Evolutionary conservation across 2,888 invertebrate species (phyloP), one percentile per base, ranked within the genome.

Genomic region (Pyrrhosoma nymphula): DNA sequence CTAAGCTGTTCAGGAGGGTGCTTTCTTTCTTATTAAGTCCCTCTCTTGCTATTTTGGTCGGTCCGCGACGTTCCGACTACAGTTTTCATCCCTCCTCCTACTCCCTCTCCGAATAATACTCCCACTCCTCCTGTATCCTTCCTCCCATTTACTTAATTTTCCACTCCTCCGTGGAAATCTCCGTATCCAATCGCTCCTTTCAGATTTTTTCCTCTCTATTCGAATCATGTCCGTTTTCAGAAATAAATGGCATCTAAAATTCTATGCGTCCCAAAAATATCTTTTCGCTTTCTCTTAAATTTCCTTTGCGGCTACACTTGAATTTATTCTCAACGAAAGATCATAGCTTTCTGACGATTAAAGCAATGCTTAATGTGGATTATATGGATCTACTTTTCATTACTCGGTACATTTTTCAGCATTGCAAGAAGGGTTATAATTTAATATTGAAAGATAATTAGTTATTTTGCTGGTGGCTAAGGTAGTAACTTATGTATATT

Each of bases 141-240:
- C 89, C n/a, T 88, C 88, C 89, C 89, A 26, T 56, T 89, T 23
- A 47, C 47, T 89, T 89, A n/a, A 89, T n/a, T 56, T 82, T 89
- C 89, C 89, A n/a, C 55, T 47, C 55, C 89, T 55, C 47, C 26
- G 14, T 6, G 35, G 82, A 35, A 82, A 35, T 82, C 82, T 82
- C 56, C 89, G 56, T 89, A 89, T 56, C 89, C n/a, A 89, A 89
- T 89, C 56, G 89, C 55, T n/a, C 47, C 23, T 56, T 56, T 56
- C n/a, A 56, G 89, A 55, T 56, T 56, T 89, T n/a, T 56, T 89
- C 47, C 89, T 0, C 26, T 10, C 10, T 26, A 10, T 60, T 26
- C 69, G 14, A 47, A 47, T 82, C 82, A 12, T 82, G 82, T 35
- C 82, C 82, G 82, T 35, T 82, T 30, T 82, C 30, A 30, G 16